phyloP scores from a whole-genome alignment of 1,140 invertebrate genomes.

The Zaprionus kolodkinae region DNA sequence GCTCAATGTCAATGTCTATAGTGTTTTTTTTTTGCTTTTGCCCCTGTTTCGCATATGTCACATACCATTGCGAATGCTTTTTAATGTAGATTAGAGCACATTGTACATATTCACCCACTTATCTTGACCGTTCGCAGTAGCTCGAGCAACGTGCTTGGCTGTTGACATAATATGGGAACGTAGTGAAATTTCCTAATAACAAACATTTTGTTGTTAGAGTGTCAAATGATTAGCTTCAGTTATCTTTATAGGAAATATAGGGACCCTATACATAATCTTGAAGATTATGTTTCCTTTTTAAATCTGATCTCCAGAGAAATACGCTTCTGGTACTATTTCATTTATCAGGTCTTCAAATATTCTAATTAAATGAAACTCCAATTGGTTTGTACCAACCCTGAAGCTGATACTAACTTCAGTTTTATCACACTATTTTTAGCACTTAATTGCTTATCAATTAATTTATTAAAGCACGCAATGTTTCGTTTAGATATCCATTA shows the following conservation, averaged over 20 bases:
- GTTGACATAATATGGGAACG: constrained; percentile 34
- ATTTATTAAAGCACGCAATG: constrained; percentile 26
- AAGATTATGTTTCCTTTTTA: not conserved
- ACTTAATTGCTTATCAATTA: constrained; percentile 33
- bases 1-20: constrained; percentile 72
- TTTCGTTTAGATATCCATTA: constrained; percentile 30
- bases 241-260: not conserved
- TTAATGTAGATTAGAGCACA: constrained; percentile 29
- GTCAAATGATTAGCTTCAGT: not conserved
- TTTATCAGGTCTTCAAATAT: not conserved
- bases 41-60: not conserved
- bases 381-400: not conserved
- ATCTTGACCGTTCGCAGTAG: constrained; percentile 7
- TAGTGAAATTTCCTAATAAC: constrained; percentile 29
- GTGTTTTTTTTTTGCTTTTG: constrained; percentile 23
- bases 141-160: constrained; percentile 11
- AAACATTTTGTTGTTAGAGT: not conserved
- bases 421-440: constrained; percentile 21
- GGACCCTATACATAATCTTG: not conserved
- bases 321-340: not conserved
- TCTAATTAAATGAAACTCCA: not conserved
- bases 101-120: constrained; percentile 13
- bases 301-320: too few species aligned
- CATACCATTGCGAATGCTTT: constrained; percentile 23
- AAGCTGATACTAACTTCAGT: not conserved